phyloP scores from a whole-genome alignment of 2,797 vertebrate genomes.

The Mus caroli region DNA sequence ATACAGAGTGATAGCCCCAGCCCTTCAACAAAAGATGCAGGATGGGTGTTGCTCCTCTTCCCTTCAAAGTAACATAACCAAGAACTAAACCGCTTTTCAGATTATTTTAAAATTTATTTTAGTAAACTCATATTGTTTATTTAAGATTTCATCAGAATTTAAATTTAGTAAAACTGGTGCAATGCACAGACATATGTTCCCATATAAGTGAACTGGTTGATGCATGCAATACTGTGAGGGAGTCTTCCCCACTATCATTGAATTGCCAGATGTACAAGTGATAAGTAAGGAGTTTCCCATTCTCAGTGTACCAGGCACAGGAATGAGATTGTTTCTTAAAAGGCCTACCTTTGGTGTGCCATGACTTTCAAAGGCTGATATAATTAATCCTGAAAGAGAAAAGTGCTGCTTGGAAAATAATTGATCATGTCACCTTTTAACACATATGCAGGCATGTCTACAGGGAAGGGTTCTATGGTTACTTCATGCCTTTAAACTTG shows the following conservation, averaged over 20 bases:
- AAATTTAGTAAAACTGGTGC: constrained; percentile 47
- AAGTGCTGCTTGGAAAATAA: constrained; percentile 50
- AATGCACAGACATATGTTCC: not conserved
- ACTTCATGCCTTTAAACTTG: constrained; percentile 42
- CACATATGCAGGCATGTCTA: not conserved
- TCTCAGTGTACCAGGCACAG: not conserved
- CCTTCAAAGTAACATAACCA: not conserved
- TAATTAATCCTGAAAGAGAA: constrained; percentile 33
- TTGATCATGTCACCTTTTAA: not conserved
- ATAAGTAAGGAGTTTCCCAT: not conserved
- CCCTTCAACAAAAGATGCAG: not conserved
- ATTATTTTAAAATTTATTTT: not conserved
- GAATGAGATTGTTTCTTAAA: constrained; percentile 18
- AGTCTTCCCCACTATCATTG: not conserved
- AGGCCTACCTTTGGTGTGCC: not conserved
- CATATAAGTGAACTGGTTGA: not conserved
- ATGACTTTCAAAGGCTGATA: not conserved
- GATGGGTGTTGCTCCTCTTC: constrained; percentile 26
- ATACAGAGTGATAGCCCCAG: not conserved
- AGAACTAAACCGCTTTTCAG: constrained; percentile 13
- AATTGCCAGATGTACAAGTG: not conserved
- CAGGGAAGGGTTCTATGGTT: not conserved
- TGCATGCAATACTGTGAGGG: not conserved
- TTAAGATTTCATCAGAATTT: constrained; percentile 17
- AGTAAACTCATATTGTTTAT: not conserved